A percentile compares a stretch with the other conserved stretches of the same genome.
Evolutionary conservation across 2,797 vertebrate species (phyloP).

Genomic region (Chelon auratus): DNA sequence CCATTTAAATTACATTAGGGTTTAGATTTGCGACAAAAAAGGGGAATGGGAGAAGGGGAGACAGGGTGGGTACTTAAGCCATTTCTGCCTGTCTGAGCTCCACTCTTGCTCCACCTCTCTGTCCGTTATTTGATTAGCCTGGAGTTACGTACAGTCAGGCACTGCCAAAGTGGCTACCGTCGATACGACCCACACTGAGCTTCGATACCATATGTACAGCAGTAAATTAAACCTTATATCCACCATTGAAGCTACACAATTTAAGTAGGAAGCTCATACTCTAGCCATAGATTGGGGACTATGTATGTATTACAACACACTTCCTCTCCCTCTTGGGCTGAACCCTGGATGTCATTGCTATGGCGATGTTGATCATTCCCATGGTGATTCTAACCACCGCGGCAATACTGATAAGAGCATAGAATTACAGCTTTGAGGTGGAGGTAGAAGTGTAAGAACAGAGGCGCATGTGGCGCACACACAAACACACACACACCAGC

Average conservation of each 20-base stretch:
- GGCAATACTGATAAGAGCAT: slow-evolving; percentile 19
- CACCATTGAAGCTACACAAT: background rate
- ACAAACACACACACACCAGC: background rate
- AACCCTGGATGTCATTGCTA: slow-evolving; percentile 21
- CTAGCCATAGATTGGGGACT: background rate
- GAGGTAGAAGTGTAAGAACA: background rate
- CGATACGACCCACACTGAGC: too few relatives aligned
- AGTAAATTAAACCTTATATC: background rate
- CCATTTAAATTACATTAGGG: too few relatives aligned
- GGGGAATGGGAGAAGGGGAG: too few relatives aligned
- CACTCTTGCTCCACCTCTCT: too few relatives aligned
- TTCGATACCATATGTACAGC: background rate
- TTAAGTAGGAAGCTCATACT: background rate
- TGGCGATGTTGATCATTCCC: slow-evolving; percentile 1
- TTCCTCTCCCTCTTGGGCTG: background rate
- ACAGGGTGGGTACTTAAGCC: too few relatives aligned
- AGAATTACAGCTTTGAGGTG: slow-evolving; percentile 30
- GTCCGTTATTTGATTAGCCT: too few relatives aligned
- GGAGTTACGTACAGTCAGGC: too few relatives aligned
- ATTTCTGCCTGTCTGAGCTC: too few relatives aligned
- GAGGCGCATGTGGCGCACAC: slow-evolving; percentile 7
- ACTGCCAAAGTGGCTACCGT: too few relatives aligned
- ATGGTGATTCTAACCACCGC: slow-evolving; percentile 19
- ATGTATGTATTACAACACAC: background rate
- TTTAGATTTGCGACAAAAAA: too few relatives aligned